Conservation (phyloP, 2,888 invertebrate genomes). For the Hypsopygia costalis region DNA sequence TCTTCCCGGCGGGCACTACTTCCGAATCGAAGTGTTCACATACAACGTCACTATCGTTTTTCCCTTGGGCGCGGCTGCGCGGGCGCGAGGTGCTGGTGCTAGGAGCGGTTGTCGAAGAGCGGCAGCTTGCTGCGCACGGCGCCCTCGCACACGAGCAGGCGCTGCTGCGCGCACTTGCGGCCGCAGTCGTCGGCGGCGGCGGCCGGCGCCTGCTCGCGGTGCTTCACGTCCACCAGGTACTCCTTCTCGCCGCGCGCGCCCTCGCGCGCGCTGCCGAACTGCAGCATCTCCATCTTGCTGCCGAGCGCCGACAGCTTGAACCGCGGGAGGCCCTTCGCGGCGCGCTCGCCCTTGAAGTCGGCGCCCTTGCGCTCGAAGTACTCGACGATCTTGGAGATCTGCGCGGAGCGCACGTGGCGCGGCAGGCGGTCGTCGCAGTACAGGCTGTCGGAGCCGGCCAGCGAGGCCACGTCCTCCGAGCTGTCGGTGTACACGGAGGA, state of each 20-base stretch:
- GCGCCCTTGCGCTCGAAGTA: slow-evolving; percentile 91
- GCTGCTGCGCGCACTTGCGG: slow-evolving; percentile 79
- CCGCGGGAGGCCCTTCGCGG: slow-evolving; percentile 45
- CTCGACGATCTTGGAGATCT: slow-evolving; percentile 92
- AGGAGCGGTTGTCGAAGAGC: slow-evolving; percentile 86
- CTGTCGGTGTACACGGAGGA: slow-evolving; percentile 93
- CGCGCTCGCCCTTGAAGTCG: slow-evolving; percentile 71
- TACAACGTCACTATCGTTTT: too few relatives aligned
- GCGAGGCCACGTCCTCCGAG: slow-evolving; percentile 91
- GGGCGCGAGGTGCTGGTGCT: slow-evolving; percentile 20
- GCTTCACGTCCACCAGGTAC: slow-evolving; percentile 41
- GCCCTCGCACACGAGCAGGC: slow-evolving; percentile 91
- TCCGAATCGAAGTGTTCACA: too few relatives aligned
- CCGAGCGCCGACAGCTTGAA: slow-evolving; percentile 26
- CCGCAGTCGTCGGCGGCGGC: slow-evolving; percentile 25
- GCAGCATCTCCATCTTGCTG: slow-evolving; percentile 24
- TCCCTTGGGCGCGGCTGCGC: too few relatives aligned
- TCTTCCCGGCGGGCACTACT: too few relatives aligned
- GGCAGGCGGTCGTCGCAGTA: slow-evolving; percentile 84
- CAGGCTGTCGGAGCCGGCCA: slow-evolving; percentile 87
- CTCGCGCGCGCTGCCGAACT: slow-evolving; percentile 18
- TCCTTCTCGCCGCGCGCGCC: slow-evolving; percentile 26
- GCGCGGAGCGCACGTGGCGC: slow-evolving; percentile 81
- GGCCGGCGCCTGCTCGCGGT: slow-evolving; percentile 27
- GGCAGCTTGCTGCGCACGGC: slow-evolving; percentile 92